phyloP scores from a whole-genome alignment of 2,888 invertebrate genomes.

The Neelides folsomi region DNA sequence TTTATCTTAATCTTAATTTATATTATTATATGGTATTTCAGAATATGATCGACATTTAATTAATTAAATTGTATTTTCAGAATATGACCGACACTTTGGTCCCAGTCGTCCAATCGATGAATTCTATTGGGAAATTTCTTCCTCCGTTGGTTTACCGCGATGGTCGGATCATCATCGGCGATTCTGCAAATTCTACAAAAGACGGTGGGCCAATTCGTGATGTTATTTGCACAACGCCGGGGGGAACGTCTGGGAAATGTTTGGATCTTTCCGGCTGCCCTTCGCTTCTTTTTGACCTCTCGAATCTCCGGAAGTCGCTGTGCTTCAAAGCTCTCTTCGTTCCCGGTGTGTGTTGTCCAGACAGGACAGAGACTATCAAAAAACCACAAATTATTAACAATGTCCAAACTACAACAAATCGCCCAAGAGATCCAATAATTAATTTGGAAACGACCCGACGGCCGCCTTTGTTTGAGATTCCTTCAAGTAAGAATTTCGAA shows the following conservation, averaged over 20 bases:
- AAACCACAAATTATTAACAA: constrained; percentile 7
- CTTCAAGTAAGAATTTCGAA: constrained; percentile 42
- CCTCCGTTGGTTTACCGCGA: constrained; percentile 34
- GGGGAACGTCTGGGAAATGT: constrained; percentile 63
- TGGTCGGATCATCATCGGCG: constrained; percentile 31
- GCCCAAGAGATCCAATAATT: constrained; percentile 3
- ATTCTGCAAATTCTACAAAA: constrained; percentile 26
- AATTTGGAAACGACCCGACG: constrained; percentile 15
- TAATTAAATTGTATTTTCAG: too few species aligned
- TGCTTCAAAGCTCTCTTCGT: constrained; percentile 84
- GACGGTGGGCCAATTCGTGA: constrained; percentile 30
- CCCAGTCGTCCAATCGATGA: constrained; percentile 47
- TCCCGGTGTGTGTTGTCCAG: constrained; percentile 82
- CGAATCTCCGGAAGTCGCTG: constrained; percentile 66
- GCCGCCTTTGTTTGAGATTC: constrained; percentile 11
- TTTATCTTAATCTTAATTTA: too few species aligned
- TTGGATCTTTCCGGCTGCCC: constrained; percentile 81
- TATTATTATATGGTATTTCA: too few species aligned
- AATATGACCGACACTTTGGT: constrained; percentile 70
- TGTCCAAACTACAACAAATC: neutral
- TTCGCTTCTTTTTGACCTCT: constrained; percentile 63
- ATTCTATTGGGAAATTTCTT: constrained; percentile 33
- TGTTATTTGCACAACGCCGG: constrained; percentile 43
- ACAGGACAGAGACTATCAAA: constrained; percentile 19
- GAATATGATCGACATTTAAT: too few species aligned